phyloP scores from a whole-genome alignment of 2,888 invertebrate genomes.

The Drosophila limbata region DNA sequence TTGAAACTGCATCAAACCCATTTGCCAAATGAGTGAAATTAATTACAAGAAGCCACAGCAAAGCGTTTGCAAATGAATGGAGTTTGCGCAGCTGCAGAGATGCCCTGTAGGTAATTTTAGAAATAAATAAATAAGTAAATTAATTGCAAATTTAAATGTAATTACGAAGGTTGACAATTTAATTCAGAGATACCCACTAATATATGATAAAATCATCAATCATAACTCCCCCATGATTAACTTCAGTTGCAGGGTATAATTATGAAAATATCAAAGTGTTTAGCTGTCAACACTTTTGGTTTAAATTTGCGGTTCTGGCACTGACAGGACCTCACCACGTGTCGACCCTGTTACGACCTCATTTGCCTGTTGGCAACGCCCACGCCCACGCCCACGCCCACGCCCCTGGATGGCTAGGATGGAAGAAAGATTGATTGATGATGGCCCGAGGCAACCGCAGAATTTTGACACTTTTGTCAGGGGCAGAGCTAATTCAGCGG shows the following conservation, averaged over 20 bases:
- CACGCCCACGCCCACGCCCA: slow-evolving; percentile 12
- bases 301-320: slow-evolving; percentile 38
- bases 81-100: not conserved
- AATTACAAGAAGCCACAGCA: slow-evolving; percentile 71
- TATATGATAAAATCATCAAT: not conserved
- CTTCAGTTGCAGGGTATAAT: slow-evolving; percentile 33
- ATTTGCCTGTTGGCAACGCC: slow-evolving; percentile 63
- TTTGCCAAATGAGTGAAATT: slow-evolving; percentile 75
- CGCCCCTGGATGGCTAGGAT: slow-evolving; percentile 19
- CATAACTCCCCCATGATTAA: not conserved
- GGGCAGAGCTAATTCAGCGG: slow-evolving; percentile 66
- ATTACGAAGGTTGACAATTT: too few relatives aligned
- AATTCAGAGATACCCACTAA: not conserved
- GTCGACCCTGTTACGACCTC: slow-evolving; percentile 54
- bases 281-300: slow-evolving; percentile 67
- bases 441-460: slow-evolving; percentile 51
- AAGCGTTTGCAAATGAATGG: slow-evolving; percentile 2
- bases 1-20: slow-evolving; percentile 55
- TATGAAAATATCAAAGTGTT: slow-evolving; percentile 57
- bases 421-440: slow-evolving; percentile 4
- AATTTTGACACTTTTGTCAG: slow-evolving; percentile 64
- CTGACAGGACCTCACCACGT: slow-evolving; percentile 67
- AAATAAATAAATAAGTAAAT: not conserved
- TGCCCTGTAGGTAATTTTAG: not conserved
- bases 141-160: too few relatives aligned